Evolutionary conservation across 2,888 invertebrate genomes (phyloP), one percentile per base, ranked within the genome.

Genomic region (Aspidiotus destructor): DNA sequence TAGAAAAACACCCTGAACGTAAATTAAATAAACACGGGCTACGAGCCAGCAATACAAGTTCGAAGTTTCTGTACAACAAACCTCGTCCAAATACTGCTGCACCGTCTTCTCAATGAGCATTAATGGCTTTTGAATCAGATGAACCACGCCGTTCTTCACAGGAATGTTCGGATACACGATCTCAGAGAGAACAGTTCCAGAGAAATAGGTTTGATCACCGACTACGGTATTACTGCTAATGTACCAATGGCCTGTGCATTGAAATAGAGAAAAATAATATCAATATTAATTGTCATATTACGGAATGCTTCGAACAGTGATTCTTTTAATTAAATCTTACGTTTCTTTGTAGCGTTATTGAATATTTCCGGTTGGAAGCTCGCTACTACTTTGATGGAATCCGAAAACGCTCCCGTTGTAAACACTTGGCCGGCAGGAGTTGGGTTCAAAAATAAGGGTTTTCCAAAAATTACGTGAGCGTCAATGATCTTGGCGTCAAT

Each of bases 21-120:
- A 69, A 69, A 48, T 48, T 2, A 28, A 16, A 10, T 10, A 57
- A 16, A 57, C 57, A 57, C 15, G 7, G 10, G 28, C 15, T 17
- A 11, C 28, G 28, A 28, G 28, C 28, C 28, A 48, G 15, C 9
- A 2, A 41, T 48, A n/a, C n/a, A 48, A 48, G 48, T 13, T 13
- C 11, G 48, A 48, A 48, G 28, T 28, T 28, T 28, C 28, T 28
- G 5, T 28, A 28, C 28, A 28, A 28, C 28, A 28, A 28, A 68
- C 60, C 40, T 60, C 53, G 17, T 60, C 68, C 52, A 68, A 60
- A 75, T 92, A 89, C 77, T 92, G 86, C 73, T 85, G 85, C 71
- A 93, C 87, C 6, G 88, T 87, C n/a, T 88, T 88, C 75, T 93
- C 92, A 64, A 92, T 89, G 70, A 94, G 87, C 88, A 94, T 92